Percentiles rank a stretch among this genome's conserved stretches.
Conservation (phyloP, 2,797 vertebrate species). For the Eleutherodactylus coqui region DNA sequence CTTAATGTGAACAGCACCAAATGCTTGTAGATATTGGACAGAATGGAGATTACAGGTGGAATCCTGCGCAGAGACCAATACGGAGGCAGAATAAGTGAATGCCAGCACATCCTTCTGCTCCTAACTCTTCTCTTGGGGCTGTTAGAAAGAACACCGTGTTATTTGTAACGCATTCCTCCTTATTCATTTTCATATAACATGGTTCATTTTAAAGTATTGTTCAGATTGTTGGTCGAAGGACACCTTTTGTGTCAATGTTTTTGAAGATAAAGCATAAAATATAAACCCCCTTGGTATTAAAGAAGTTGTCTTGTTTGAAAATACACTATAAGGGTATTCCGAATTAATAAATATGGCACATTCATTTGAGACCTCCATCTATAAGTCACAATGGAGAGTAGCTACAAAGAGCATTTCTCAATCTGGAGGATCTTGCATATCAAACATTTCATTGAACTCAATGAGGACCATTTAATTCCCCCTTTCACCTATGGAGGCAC, state of each 20-base stretch:
- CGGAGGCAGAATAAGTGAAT: slow-evolving; percentile 53
- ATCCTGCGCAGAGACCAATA: slow-evolving; percentile 46
- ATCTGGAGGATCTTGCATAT: background rate
- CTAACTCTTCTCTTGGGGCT: slow-evolving; percentile 44
- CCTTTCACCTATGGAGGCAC: background rate
- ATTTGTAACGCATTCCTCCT: background rate
- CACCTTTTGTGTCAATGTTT: background rate
- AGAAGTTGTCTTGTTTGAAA: background rate
- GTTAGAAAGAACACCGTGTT: background rate
- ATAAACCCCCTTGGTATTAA: background rate
- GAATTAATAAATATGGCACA: background rate
- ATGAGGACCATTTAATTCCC: background rate
- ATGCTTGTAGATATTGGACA: background rate
- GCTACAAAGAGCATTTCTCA: background rate
- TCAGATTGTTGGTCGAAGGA: background rate
- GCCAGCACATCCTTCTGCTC: slow-evolving; percentile 40
- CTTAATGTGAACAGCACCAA: background rate
- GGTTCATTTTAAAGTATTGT: background rate
- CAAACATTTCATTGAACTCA: background rate
- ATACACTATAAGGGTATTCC: background rate
- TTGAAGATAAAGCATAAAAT: background rate
- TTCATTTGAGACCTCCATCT: background rate
- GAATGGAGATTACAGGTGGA: slow-evolving; percentile 53
- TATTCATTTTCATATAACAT: background rate
- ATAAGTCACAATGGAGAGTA: background rate